Conservation (phyloP, 2,888 invertebrate species). For the Galeopsomyia nigrocyanea region DNA sequence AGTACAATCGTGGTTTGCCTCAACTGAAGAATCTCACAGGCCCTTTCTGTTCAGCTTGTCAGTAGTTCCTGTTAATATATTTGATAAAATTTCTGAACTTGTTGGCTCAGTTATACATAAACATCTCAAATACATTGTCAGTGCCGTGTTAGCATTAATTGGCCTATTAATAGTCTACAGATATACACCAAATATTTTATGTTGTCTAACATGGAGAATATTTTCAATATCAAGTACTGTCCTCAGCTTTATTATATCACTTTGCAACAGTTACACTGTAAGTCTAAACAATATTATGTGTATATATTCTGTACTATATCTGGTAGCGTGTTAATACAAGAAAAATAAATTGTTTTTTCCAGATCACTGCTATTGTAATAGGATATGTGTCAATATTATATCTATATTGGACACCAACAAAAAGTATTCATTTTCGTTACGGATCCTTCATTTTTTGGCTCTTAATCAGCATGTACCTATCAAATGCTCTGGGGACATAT, state of each 20-base stretch:
- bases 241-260: slow-evolving; percentile 71
- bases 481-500: slow-evolving; percentile 81
- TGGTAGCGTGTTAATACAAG: neutral
- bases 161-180: slow-evolving; percentile 77
- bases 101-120: slow-evolving; percentile 77
- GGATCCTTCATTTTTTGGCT: slow-evolving; percentile 83
- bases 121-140: slow-evolving; percentile 75
- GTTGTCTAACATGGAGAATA: slow-evolving; percentile 74
- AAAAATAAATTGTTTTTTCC: slow-evolving; percentile 60
- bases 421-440: slow-evolving; percentile 76
- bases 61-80: slow-evolving; percentile 81
- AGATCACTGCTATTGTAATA: slow-evolving; percentile 78
- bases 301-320: slow-evolving; percentile 2
- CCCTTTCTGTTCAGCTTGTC: slow-evolving; percentile 76
- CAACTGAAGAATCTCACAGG: slow-evolving; percentile 76
- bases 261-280: slow-evolving; percentile 73
- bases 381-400: slow-evolving; percentile 81
- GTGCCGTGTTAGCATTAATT: slow-evolving; percentile 67
- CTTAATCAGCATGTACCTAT: slow-evolving; percentile 80
- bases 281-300: slow-evolving; percentile 47
- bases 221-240: slow-evolving; percentile 69
- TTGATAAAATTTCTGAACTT: slow-evolving; percentile 82
- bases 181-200: slow-evolving; percentile 78
- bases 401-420: slow-evolving; percentile 82
- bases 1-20: slow-evolving; percentile 84